phyloP scores from a whole-genome alignment of 2,113 vertebrate species.

The Phyllopteryx taeniolatus region DNA sequence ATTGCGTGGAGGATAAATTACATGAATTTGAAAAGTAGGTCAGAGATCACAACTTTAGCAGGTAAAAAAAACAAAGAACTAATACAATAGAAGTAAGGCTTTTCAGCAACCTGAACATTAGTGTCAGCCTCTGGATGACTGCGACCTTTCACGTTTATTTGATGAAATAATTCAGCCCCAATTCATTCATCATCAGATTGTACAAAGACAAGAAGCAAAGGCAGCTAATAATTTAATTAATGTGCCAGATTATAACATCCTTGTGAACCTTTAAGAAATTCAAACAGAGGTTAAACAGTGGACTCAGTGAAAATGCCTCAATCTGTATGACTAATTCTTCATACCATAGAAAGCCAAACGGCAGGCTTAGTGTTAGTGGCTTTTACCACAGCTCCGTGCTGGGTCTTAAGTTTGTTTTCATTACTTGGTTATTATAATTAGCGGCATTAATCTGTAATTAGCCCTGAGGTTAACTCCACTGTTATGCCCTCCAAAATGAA shows the following conservation, averaged over 20 bases:
- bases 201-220: constrained; percentile 32
- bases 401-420: constrained; percentile 68
- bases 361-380: constrained; percentile 34
- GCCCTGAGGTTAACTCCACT: constrained; percentile 70
- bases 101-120: constrained; percentile 48
- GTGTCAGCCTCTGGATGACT: constrained; percentile 40
- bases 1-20: constrained; percentile 66
- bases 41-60: constrained; percentile 63
- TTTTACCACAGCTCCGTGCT: constrained; percentile 55
- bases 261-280: constrained; percentile 23
- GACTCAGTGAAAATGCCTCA: constrained; percentile 12
- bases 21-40: constrained; percentile 65
- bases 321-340: constrained; percentile 25
- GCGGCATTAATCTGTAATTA: constrained; percentile 76
- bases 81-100: constrained; percentile 42
- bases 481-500: constrained; percentile 53
- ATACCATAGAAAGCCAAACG: constrained; percentile 52
- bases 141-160: constrained; percentile 41
- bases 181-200: constrained; percentile 32
- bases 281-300: constrained; percentile 19
- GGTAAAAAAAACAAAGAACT: constrained; percentile 54
- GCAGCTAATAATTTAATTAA: constrained; percentile 45
- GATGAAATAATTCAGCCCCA: constrained; percentile 40
- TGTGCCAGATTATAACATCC: constrained; percentile 19
- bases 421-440: constrained; percentile 76